These are phyloP conservation scores for Heliconius erato DNA, from an alignment of 2,888 invertebrate species.

Conservation along the genomic window DNA sequence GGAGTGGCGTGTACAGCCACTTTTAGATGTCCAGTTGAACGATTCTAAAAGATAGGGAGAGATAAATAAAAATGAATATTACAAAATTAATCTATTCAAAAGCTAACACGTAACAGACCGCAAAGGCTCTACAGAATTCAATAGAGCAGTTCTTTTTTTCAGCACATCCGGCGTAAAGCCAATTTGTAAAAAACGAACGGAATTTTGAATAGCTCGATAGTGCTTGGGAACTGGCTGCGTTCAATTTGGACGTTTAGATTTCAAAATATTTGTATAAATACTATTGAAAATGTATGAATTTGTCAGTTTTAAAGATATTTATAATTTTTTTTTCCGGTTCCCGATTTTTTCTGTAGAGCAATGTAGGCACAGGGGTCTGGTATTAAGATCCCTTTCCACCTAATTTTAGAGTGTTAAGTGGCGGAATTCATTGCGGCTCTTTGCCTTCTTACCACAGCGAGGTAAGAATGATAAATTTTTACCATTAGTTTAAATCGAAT, in stretches of 20 bases:
- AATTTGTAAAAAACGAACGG: conserved; percentile 62
- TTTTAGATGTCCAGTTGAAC: too few species aligned
- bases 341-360: too few species aligned
- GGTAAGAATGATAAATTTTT: too few species aligned
- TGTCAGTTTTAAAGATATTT: too few species aligned
- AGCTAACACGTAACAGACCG: conserved; percentile 31
- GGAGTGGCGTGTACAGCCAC: neutral
- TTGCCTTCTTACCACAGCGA: too few species aligned
- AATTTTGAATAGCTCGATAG: conserved; percentile 61
- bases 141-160: conserved; percentile 66
- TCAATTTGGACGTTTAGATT: conserved; percentile 40
- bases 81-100: conserved; percentile 14
- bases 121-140: conserved; percentile 61
- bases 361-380: too few species aligned
- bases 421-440: too few species aligned
- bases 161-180: conserved; percentile 61
- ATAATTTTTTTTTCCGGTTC: too few species aligned
- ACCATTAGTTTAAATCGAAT: too few species aligned
- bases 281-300: neutral
- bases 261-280: conserved; percentile 35
- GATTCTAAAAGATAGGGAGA: too few species aligned
- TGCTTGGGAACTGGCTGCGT: conserved; percentile 36
- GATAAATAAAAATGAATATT: neutral
- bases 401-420: too few species aligned
- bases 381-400: too few species aligned